These are phyloP conservation scores for Phrixothrix hirtus DNA, from an alignment of 2,888 invertebrate genomes.

Conservation along the genomic window DNA sequence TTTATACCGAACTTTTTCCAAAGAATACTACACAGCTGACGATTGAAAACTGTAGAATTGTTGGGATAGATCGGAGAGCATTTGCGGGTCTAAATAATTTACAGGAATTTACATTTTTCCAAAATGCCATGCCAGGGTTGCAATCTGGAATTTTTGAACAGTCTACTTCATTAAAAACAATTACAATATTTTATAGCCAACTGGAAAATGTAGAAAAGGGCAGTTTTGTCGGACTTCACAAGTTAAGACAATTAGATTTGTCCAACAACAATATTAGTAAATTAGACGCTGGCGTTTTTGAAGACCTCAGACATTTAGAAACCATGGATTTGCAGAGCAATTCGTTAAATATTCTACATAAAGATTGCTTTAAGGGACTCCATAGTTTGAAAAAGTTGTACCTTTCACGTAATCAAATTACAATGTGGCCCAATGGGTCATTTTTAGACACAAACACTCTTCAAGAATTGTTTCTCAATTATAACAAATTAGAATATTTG, in stretches of 20 bases:
- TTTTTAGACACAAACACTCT: slow-evolving; percentile 5
- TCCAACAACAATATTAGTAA: slow-evolving; percentile 11
- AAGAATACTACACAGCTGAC: slow-evolving; percentile 9
- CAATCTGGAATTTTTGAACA: slow-evolving; percentile 23
- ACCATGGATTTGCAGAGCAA: slow-evolving; percentile 19
- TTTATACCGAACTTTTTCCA: slow-evolving; percentile 11
- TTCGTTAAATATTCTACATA: slow-evolving; percentile 2
- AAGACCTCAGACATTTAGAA: slow-evolving; percentile 15
- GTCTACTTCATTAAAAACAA: slow-evolving; percentile 6
- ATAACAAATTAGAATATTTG: slow-evolving; percentile 16
- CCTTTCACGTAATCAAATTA: slow-evolving; percentile 13
- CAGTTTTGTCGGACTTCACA: slow-evolving; percentile 21
- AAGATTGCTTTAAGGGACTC: slow-evolving; percentile 15
- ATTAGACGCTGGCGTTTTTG: slow-evolving; percentile 18
- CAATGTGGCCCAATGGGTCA: background rate
- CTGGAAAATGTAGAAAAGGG: slow-evolving; percentile 18
- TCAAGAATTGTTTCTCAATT: slow-evolving; percentile 14
- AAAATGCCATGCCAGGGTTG: slow-evolving; percentile 12
- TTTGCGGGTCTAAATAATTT: slow-evolving; percentile 9
- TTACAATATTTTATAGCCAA: slow-evolving; percentile 16
- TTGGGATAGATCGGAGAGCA: slow-evolving; percentile 21
- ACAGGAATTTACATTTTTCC: slow-evolving; percentile 11
- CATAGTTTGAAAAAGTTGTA: slow-evolving; percentile 12
- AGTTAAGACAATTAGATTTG: slow-evolving; percentile 13
- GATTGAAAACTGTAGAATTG: slow-evolving; percentile 14